Percentiles rank a stretch among this genome's conserved stretches.
Evolutionary conservation across 2,888 invertebrate species (phyloP).

Genomic region (Dasypogon diadema): DNA sequence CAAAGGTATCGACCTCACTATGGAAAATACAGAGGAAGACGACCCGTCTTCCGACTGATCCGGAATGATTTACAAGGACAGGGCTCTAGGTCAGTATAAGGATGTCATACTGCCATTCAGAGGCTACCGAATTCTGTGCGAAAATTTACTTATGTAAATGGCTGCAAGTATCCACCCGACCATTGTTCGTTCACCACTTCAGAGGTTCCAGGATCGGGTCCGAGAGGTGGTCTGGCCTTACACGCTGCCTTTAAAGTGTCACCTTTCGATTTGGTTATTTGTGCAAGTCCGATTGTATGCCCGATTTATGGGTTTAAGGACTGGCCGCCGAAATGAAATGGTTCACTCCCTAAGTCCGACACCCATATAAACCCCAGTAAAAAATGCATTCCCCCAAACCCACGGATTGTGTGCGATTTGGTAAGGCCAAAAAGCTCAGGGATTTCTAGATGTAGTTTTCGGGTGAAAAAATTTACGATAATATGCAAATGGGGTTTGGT

Average conservation of each 20-base stretch:
- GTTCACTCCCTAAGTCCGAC: not conserved
- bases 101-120: not conserved
- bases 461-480: slow-evolving; percentile 39
- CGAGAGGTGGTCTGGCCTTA: not conserved
- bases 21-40: not conserved
- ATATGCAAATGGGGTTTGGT: slow-evolving; percentile 40
- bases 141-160: slow-evolving; percentile 22
- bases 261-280: slow-evolving; percentile 8
- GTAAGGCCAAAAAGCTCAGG: not conserved
- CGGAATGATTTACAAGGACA: not conserved
- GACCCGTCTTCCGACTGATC: not conserved
- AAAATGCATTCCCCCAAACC: not conserved
- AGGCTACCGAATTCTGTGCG: too few species aligned
- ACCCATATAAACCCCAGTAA: not conserved
- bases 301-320: slow-evolving; percentile 8
- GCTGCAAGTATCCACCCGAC: not conserved
- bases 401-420: slow-evolving; percentile 3
- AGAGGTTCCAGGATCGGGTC: not conserved
- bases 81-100: not conserved
- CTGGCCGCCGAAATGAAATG: not conserved
- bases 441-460: not conserved
- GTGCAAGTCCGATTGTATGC: not conserved
- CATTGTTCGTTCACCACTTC: not conserved
- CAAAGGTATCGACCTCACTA: not conserved
- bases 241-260: not conserved